Percentiles rank a stretch among this genome's conserved stretches.
These are phyloP conservation scores for Melanotaenia boesemani DNA, from an alignment of 2,797 vertebrate species.

Conservation along the genomic window DNA sequence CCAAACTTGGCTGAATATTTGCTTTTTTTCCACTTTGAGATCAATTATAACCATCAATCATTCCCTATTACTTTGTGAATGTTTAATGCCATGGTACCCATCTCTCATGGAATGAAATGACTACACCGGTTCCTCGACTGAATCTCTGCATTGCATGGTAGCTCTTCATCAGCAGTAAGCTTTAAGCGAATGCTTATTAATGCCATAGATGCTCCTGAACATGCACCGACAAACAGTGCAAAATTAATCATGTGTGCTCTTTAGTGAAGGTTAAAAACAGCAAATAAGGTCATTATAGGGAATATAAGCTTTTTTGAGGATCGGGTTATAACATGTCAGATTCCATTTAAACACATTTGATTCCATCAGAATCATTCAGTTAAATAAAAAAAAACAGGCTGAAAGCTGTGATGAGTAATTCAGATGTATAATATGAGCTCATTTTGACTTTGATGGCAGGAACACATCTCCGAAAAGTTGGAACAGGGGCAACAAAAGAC, in stretches of 20 bases:
- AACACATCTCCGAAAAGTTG: no score
- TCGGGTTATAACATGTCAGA: neutral
- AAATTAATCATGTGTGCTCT: slow-evolving; percentile 15
- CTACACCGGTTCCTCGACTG: neutral
- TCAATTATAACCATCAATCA: slow-evolving; percentile 40
- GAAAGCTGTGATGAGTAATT: neutral
- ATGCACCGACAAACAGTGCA: neutral
- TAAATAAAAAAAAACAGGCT: neutral
- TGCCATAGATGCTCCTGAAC: neutral
- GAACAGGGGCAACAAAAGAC: no score
- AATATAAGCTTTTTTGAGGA: neutral
- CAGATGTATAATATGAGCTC: no score
- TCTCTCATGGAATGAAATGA: slow-evolving; percentile 14
- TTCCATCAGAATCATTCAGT: neutral
- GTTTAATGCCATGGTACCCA: slow-evolving; percentile 24
- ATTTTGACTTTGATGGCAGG: no score
- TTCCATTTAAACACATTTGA: neutral
- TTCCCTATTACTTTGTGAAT: slow-evolving; percentile 27
- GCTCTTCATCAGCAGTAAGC: neutral
- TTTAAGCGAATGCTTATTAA: slow-evolving; percentile 24
- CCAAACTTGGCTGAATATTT: neutral
- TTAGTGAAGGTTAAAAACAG: slow-evolving; percentile 1
- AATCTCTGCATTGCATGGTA: slow-evolving; percentile 4
- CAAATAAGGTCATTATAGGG: neutral
- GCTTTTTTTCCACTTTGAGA: slow-evolving; percentile 2